A percentile compares a stretch with the other conserved stretches of the same genome.
Conservation (phyloP, 1,140 invertebrate genomes). For the Polyergus mexicanus region DNA sequence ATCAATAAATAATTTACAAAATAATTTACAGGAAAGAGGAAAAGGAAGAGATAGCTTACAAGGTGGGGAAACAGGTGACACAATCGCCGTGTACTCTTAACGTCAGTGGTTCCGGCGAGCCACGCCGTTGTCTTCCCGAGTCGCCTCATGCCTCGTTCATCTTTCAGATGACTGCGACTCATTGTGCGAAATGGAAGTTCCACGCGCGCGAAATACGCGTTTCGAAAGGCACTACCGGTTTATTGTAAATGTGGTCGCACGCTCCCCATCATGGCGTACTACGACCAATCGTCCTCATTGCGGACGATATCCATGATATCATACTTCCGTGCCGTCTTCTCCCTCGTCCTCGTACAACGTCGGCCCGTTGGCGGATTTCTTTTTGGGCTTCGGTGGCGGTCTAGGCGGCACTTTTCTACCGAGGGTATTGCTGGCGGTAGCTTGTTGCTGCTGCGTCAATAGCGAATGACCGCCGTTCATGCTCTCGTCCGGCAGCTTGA, state of each 20-base stretch:
- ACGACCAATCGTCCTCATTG: conserved; percentile 76
- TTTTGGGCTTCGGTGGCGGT: conserved; percentile 93
- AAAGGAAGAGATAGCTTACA: neutral
- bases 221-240: conserved; percentile 79
- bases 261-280: conserved; percentile 55
- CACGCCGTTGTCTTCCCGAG: neutral
- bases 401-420: conserved; percentile 91
- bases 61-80: conserved; percentile 18
- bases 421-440: conserved; percentile 80
- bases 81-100: conserved; percentile 7
- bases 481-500: conserved; percentile 79
- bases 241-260: conserved; percentile 69
- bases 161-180: conserved; percentile 18
- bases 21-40: conserved; percentile 31
- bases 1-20: conserved; percentile 62
- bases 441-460: conserved; percentile 78
- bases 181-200: conserved; percentile 21
- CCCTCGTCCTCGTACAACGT: conserved; percentile 93
- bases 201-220: conserved; percentile 18
- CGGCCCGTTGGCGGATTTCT: conserved; percentile 89
- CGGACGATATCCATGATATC: conserved; percentile 75
- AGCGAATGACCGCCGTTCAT: conserved; percentile 77
- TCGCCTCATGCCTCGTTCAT: conserved; percentile 38
- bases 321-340: conserved; percentile 95
- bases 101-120: conserved; percentile 9